A percentile compares a stretch with the other conserved stretches of the same genome.
Evolutionary conservation across 1,140 invertebrate species (phyloP).

Genomic region (Drosophila arawakana): DNA sequence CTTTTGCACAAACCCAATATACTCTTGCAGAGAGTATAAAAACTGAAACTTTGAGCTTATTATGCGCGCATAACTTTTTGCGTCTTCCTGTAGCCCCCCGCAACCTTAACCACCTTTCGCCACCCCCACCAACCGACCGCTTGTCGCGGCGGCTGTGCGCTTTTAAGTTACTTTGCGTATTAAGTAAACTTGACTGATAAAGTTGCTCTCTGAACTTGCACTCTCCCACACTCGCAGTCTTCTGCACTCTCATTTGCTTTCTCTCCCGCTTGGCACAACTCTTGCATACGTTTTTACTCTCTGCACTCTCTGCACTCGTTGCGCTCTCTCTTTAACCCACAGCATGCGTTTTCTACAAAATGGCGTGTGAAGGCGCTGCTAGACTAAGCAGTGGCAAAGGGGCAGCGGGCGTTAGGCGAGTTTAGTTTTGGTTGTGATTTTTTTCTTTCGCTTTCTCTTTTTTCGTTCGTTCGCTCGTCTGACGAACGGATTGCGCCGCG

Average conservation of each 20-base stretch:
- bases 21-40: too few species aligned
- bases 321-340: background rate
- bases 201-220: slow-evolving; percentile 40
- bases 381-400: background rate
- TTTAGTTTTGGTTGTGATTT: slow-evolving; percentile 13
- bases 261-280: background rate
- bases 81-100: background rate
- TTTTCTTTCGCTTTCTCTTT: background rate
- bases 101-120: too few species aligned
- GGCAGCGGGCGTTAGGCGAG: background rate
- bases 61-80: slow-evolving; percentile 77
- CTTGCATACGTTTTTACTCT: background rate
- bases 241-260: background rate
- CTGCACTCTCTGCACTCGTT: background rate
- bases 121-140: background rate
- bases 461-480: background rate
- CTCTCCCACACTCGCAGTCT: background rate
- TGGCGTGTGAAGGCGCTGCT: slow-evolving; percentile 41
- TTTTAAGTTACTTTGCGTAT: slow-evolving; percentile 80
- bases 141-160: slow-evolving; percentile 37
- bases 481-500: slow-evolving; percentile 33
- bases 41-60: slow-evolving; percentile 73
- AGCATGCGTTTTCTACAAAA: slow-evolving; percentile 40
- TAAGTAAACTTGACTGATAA: slow-evolving; percentile 82
- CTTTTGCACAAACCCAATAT: too few species aligned